Evolutionary conservation across 2,888 invertebrate genomes (phyloP).

Genomic region (Epsilonema sp.): DNA sequence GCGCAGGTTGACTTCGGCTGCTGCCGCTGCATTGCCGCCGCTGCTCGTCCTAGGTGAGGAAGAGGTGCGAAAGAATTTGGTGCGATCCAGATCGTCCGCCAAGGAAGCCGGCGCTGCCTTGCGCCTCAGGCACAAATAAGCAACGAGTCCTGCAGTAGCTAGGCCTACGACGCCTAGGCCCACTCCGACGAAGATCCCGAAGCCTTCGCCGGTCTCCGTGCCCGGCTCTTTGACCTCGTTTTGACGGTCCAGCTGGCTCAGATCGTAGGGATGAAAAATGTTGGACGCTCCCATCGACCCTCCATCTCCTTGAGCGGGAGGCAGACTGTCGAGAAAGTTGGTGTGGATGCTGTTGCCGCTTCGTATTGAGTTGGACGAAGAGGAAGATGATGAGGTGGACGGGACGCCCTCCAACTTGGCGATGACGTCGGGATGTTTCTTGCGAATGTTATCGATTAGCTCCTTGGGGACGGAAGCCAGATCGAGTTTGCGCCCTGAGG

Average conservation of each 20-base stretch:
- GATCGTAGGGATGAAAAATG: neutral
- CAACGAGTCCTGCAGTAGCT: neutral
- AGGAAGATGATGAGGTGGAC: no score
- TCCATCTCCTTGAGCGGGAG: neutral
- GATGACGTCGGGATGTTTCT: neutral
- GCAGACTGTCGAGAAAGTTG: neutral
- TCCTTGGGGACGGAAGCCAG: neutral
- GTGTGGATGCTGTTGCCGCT: neutral
- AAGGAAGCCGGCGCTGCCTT: neutral
- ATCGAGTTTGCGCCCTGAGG: neutral
- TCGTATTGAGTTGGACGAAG: no score
- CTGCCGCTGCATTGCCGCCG: neutral
- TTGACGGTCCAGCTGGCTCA: neutral
- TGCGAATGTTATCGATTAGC: neutral
- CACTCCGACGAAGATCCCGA: no score
- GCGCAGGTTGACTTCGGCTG: no score
- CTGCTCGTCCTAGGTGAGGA: neutral
- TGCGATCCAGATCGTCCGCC: neutral
- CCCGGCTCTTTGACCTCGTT: neutral
- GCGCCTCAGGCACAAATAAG: conserved; percentile 2
- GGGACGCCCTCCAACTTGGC: neutral
- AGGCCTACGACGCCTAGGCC: neutral
- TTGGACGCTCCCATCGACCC: neutral
- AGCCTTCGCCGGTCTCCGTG: neutral
- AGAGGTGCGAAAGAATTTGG: neutral